Percentiles rank a stretch among this genome's conserved stretches.
phyloP scores from a whole-genome alignment of 1,140 invertebrate species.

The Thalassaphorura encarpata region DNA sequence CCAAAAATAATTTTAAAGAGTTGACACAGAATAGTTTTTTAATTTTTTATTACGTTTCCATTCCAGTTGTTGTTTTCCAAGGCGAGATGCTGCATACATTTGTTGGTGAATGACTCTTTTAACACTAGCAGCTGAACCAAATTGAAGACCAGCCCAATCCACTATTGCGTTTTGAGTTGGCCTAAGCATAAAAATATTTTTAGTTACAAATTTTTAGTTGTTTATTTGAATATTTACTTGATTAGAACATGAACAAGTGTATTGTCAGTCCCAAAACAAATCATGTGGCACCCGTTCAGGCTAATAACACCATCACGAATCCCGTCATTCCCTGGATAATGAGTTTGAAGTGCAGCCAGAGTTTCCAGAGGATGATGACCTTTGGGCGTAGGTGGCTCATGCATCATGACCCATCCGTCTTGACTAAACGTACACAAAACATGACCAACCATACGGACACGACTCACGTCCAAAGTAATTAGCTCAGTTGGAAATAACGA shows the following conservation, averaged over 20 bases:
- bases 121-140: too few species aligned
- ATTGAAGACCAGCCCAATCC: too few species aligned
- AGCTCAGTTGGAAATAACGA: too few species aligned
- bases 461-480: constrained; percentile 16
- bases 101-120: too few species aligned
- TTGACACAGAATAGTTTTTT: neutral
- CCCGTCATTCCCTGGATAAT: constrained; percentile 14
- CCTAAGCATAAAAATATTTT: too few species aligned
- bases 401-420: constrained; percentile 15
- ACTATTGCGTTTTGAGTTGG: too few species aligned
- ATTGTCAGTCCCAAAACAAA: constrained; percentile 19
- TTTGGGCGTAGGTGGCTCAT: constrained; percentile 7
- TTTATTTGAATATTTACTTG: constrained; percentile 8
- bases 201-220: too few species aligned
- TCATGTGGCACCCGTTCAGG: constrained; percentile 20
- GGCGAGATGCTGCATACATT: too few species aligned
- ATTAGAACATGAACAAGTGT: constrained; percentile 19
- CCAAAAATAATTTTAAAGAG: neutral
- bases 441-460: constrained; percentile 9
- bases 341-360: constrained; percentile 13
- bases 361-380: constrained; percentile 3
- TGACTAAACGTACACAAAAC: constrained; percentile 20
- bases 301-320: constrained; percentile 20
- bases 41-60: too few species aligned
- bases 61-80: too few species aligned